Evolutionary conservation across 2,888 invertebrate genomes (phyloP).

Genomic region (Cheilosia vulpina): DNA sequence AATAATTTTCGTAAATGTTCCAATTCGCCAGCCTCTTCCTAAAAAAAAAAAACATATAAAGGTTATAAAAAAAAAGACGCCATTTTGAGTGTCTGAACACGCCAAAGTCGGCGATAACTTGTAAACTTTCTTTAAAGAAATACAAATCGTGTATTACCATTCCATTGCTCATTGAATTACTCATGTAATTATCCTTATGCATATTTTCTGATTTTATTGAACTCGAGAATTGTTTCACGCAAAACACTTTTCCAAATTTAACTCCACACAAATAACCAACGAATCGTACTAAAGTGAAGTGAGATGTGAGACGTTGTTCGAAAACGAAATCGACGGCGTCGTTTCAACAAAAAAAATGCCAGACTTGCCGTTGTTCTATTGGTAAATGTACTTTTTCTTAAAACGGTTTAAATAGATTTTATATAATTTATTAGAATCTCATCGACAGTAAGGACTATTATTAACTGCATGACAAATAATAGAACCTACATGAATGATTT

Average conservation of each 20-base stretch:
- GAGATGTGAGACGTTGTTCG: slow-evolving; percentile 7
- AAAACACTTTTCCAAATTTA: neutral
- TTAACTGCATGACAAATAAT: no score
- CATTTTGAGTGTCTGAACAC: slow-evolving; percentile 47
- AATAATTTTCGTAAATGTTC: slow-evolving; percentile 81
- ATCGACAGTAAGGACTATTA: no score
- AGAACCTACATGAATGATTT: no score
- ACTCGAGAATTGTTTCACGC: slow-evolving; percentile 3
- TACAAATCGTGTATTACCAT: slow-evolving; percentile 41
- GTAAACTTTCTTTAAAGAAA: neutral
- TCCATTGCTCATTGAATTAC: slow-evolving; percentile 44
- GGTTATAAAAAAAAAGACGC: slow-evolving; percentile 33
- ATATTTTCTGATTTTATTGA: slow-evolving; percentile 41
- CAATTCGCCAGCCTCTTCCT: slow-evolving; percentile 69
- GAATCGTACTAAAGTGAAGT: slow-evolving; percentile 31
- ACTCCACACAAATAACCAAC: slow-evolving; percentile 22
- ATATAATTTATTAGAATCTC: no score
- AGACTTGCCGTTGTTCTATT: neutral
- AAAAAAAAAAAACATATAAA: slow-evolving; percentile 11
- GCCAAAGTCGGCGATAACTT: neutral
- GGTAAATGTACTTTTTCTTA: neutral
- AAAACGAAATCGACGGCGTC: slow-evolving; percentile 19
- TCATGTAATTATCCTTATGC: slow-evolving; percentile 68
- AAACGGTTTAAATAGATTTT: neutral
- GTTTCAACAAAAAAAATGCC: neutral